Conservation (phyloP, 2,888 invertebrate species). For the Mimachlamys varia region DNA sequence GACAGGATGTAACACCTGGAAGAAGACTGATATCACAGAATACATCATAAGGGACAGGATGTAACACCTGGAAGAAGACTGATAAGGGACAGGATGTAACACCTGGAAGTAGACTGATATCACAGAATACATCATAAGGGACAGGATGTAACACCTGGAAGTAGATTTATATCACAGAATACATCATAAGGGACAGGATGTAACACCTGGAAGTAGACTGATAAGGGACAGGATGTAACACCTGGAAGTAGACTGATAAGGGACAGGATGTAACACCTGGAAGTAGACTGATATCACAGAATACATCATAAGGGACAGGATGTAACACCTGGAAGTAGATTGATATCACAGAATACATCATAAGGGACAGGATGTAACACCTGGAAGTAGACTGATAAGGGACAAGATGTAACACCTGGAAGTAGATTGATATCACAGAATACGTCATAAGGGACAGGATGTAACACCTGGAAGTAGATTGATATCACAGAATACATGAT, state of each 20-base stretch:
- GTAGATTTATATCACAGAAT: background rate
- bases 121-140: background rate
- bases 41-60: constrained; percentile 1
- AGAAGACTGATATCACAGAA: background rate
- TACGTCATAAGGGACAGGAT: background rate
- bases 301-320: background rate
- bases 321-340: constrained; percentile 10
- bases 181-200: constrained; percentile 1
- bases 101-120: background rate
- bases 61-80: background rate
- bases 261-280: constrained; percentile 10
- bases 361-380: constrained; percentile 2
- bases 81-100: constrained; percentile 24
- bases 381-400: constrained; percentile 12
- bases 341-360: background rate
- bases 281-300: constrained; percentile 1
- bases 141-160: constrained; percentile 29
- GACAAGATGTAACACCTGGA: constrained; percentile 10
- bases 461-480: background rate
- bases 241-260: constrained; percentile 2
- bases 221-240: constrained; percentile 13
- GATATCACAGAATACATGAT: background rate
- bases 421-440: background rate
- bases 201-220: background rate
- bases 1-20: constrained; percentile 12